A percentile compares a stretch with the other conserved stretches of the same genome.
phyloP scores from a whole-genome alignment of 2,113 vertebrate genomes.

The Neogobius melanostomus region DNA sequence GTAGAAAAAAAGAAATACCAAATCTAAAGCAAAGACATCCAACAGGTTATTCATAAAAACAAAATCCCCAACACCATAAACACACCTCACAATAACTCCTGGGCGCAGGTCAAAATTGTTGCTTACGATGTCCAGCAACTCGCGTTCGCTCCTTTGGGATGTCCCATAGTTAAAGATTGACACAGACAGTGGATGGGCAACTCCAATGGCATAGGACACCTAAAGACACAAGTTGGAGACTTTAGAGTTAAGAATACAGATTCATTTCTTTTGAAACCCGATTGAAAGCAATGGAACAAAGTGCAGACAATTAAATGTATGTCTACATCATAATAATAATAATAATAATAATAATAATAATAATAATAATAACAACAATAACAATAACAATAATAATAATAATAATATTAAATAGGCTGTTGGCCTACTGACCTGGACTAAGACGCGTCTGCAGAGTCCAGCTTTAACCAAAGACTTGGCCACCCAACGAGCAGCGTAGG shows the following conservation, averaged over 20 bases:
- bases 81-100: slow-evolving; percentile 94
- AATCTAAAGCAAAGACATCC: neutral
- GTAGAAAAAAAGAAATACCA: slow-evolving; percentile 58
- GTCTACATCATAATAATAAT: no score
- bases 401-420: neutral
- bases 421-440: slow-evolving; percentile 82
- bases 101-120: slow-evolving; percentile 97
- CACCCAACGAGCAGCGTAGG: slow-evolving; percentile 95
- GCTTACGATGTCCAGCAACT: slow-evolving; percentile 90
- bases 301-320: neutral
- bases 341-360: no score
- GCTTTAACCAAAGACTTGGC: slow-evolving; percentile 95
- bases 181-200: slow-evolving; percentile 90
- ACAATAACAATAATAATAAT: no score
- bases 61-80: neutral
- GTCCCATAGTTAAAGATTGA: slow-evolving; percentile 98
- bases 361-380: no score
- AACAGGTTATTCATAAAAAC: neutral
- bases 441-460: slow-evolving; percentile 88
- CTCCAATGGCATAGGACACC: slow-evolving; percentile 94
- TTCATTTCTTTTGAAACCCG: no score
- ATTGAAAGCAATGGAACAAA: neutral
- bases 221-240: slow-evolving; percentile 37
- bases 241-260: neutral
- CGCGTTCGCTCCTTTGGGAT: slow-evolving; percentile 88